A percentile compares a stretch with the other conserved stretches of the same genome.
phyloP scores from a whole-genome alignment of 2,113 vertebrate species.

The Gallinago undulata region DNA sequence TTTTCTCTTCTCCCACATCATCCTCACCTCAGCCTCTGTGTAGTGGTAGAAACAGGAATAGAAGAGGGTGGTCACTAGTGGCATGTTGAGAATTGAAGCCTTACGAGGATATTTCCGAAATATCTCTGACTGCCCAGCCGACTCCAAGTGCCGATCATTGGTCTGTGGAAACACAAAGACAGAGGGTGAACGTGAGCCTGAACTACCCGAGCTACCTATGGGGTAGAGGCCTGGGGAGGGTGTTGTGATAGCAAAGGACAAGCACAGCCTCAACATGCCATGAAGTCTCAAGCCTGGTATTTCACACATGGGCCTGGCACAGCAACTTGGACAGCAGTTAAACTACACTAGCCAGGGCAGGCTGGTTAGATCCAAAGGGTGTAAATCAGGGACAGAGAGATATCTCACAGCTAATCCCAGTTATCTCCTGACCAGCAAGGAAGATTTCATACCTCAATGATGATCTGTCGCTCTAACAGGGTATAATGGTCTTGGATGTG shows the following conservation, averaged over 20 bases:
- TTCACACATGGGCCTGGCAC: background rate
- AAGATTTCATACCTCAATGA: slow-evolving; percentile 86
- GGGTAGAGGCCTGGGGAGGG: background rate
- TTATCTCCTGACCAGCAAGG: background rate
- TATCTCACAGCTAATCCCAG: background rate
- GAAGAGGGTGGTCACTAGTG: slow-evolving; percentile 92
- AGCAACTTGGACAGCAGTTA: background rate
- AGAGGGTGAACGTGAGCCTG: background rate
- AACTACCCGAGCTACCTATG: background rate
- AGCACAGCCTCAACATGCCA: background rate
- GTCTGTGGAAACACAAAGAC: slow-evolving; percentile 65
- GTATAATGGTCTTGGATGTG: slow-evolving; percentile 94
- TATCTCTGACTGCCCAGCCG: slow-evolving; percentile 81
- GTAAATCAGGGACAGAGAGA: background rate
- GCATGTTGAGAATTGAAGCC: slow-evolving; percentile 94
- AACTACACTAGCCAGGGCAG: background rate
- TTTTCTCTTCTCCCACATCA: background rate
- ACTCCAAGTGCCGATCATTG: slow-evolving; percentile 83
- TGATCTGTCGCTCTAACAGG: slow-evolving; percentile 92
- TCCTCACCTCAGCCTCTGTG: slow-evolving; percentile 81
- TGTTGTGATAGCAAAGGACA: background rate
- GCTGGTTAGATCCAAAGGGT: background rate
- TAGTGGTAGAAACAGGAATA: slow-evolving; percentile 98
- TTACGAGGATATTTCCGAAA: slow-evolving; percentile 91
- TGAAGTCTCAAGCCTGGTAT: background rate